These are phyloP conservation scores for Emydura subglobosa DNA, from an alignment of 2,113 vertebrate species.

Conservation along the genomic window DNA sequence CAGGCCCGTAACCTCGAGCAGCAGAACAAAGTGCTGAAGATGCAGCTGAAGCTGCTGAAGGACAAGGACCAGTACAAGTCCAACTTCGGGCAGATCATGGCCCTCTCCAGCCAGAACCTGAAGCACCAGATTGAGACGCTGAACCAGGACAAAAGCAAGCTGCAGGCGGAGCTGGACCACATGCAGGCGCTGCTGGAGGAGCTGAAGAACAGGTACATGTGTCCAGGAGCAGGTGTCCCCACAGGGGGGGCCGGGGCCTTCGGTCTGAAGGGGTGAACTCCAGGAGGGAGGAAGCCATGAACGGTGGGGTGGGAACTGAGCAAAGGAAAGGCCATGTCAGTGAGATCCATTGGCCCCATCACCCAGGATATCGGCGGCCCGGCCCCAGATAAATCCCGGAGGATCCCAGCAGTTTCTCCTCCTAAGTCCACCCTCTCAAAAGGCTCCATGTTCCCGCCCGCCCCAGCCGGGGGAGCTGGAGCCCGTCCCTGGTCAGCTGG, in stretches of 20 bases:
- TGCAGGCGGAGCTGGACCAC: conserved; percentile 68
- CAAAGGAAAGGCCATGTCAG: not conserved
- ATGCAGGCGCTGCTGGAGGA: conserved; percentile 68
- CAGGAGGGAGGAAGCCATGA: not conserved
- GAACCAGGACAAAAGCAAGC: conserved; percentile 68
- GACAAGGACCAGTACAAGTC: conserved; percentile 75
- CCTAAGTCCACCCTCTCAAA: not conserved
- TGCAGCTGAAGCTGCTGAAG: conserved; percentile 77
- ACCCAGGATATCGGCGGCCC: no score
- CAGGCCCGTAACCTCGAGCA: conserved; percentile 81
- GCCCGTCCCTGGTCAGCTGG: not conserved
- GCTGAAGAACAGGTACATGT: conserved; percentile 71
- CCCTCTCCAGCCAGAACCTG: conserved; percentile 63
- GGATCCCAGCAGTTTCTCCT: not conserved
- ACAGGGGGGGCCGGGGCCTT: no score
- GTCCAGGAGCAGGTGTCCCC: not conserved
- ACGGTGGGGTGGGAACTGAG: not conserved
- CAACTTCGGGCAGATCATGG: conserved; percentile 72
- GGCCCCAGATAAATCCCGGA: not conserved
- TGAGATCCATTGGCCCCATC: not conserved
- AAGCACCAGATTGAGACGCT: conserved; percentile 72
- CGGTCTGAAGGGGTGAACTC: not conserved
- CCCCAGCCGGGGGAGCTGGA: not conserved
- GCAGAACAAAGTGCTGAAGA: conserved; percentile 78
- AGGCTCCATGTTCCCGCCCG: not conserved